Evolutionary conservation across 2,797 vertebrate species (phyloP).

Genomic region (Acrossocheilus fasciatus): DNA sequence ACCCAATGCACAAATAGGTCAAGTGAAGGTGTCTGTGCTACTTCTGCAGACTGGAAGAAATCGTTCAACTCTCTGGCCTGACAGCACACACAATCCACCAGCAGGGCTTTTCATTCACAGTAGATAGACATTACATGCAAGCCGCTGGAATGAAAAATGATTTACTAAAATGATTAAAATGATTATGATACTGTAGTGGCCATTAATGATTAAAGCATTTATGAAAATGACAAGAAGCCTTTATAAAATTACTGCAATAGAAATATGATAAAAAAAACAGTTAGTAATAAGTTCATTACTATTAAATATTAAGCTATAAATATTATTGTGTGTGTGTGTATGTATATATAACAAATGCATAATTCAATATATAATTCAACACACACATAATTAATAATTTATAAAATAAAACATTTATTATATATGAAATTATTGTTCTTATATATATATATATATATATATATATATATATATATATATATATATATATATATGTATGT

Average conservation of each 20-base stretch:
- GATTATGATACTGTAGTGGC: background rate
- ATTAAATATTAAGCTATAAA: too few species aligned
- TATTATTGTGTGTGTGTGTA: too few species aligned
- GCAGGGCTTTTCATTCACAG: constrained; percentile 2
- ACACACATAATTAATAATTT: too few species aligned
- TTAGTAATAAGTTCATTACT: too few species aligned
- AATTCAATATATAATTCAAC: too few species aligned
- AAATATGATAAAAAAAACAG: background rate
- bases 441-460: too few species aligned
- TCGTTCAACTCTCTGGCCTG: background rate
- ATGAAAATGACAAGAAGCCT: background rate
- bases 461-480: too few species aligned
- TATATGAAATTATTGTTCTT: too few species aligned
- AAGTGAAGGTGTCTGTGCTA: constrained; percentile 3
- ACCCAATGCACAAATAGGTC: background rate
- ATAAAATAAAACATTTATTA: too few species aligned
- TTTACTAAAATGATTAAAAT: background rate
- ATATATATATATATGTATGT: too few species aligned
- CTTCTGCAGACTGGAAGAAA: background rate
- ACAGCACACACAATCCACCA: constrained; percentile 5
- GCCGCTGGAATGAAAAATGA: background rate
- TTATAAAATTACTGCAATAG: background rate
- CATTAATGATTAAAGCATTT: background rate
- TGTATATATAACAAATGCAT: too few species aligned
- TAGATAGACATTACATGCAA: background rate